Evolutionary conservation across 2,113 vertebrate species (phyloP).

Genomic region (Hucho hucho): DNA sequence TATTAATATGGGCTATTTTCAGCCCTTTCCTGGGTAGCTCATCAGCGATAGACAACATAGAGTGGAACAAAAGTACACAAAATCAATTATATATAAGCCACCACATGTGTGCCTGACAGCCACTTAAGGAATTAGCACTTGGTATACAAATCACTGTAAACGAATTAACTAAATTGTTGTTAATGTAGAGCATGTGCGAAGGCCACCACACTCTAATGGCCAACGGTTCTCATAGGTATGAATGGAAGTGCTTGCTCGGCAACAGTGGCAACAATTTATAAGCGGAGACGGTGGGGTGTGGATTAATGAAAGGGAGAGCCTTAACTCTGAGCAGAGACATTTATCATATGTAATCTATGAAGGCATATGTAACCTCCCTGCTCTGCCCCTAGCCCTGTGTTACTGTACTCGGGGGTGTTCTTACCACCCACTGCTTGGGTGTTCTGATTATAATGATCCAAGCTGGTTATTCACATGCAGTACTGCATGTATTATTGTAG

Average conservation of each 20-base stretch:
- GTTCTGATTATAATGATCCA: not conserved
- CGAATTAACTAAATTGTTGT: slow-evolving; percentile 70
- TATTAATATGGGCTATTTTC: too few species aligned
- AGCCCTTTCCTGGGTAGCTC: too few species aligned
- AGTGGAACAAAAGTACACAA: slow-evolving; percentile 30
- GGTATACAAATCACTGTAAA: slow-evolving; percentile 61
- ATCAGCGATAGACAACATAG: not conserved
- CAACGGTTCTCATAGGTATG: slow-evolving; percentile 23
- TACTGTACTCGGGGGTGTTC: not conserved
- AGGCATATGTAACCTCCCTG: not conserved
- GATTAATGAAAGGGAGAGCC: not conserved
- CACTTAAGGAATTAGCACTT: slow-evolving; percentile 64
- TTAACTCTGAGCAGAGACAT: too few species aligned
- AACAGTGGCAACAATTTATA: slow-evolving; percentile 31
- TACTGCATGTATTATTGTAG: too few species aligned
- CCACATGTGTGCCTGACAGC: slow-evolving; percentile 52
- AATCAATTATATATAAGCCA: slow-evolving; percentile 57
- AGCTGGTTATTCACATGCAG: not conserved
- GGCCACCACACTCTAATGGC: slow-evolving; percentile 46
- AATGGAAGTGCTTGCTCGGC: slow-evolving; percentile 29
- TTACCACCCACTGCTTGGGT: not conserved
- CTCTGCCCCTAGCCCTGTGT: not conserved
- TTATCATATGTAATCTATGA: slow-evolving; percentile 25
- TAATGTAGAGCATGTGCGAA: slow-evolving; percentile 51
- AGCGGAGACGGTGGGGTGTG: not conserved